Percentiles rank a stretch among this genome's conserved stretches.
These are phyloP conservation scores for Buathra laborator DNA, from an alignment of 2,888 invertebrate genomes.

Conservation along the genomic window DNA sequence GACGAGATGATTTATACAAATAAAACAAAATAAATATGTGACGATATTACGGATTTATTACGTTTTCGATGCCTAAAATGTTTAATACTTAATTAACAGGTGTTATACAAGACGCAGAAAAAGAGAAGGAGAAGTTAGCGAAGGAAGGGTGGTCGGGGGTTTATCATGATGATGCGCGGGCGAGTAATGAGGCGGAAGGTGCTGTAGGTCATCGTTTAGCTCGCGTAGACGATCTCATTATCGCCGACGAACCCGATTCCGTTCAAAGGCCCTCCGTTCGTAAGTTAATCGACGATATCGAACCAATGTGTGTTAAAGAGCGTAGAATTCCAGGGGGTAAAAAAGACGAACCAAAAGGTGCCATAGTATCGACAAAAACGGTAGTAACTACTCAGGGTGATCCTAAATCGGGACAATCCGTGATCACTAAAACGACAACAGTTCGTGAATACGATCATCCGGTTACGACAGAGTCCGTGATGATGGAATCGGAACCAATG, in stretches of 20 bases:
- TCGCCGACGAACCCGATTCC: conserved; percentile 58
- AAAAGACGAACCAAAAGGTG: conserved; percentile 72
- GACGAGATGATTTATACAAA: conserved; percentile 70
- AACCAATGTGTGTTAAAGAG: conserved; percentile 76
- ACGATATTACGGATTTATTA: conserved; percentile 71
- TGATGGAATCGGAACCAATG: conserved; percentile 46
- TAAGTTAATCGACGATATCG: conserved; percentile 64
- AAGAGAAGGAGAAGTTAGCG: conserved; percentile 85
- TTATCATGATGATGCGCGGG: conserved; percentile 83
- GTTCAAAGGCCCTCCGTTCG: conserved; percentile 25
- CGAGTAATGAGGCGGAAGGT: conserved; percentile 82
- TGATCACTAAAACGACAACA: conserved; percentile 76
- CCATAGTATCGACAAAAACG: conserved; percentile 74
- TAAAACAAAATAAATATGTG: conserved; percentile 63
- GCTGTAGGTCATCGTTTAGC: conserved; percentile 77
- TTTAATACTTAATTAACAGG: conserved; percentile 85
- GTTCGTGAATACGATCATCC: conserved; percentile 72
- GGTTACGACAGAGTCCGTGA: conserved; percentile 40
- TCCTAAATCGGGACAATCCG: conserved; percentile 70
- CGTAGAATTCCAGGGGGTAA: conserved; percentile 72
- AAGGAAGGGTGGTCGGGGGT: conserved; percentile 85
- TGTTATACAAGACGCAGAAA: conserved; percentile 85
- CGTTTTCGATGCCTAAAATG: conserved; percentile 83
- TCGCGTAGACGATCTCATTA: conserved; percentile 66
- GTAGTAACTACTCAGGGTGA: conserved; percentile 72